These are phyloP conservation scores for Diprion similis DNA, from an alignment of 1,140 invertebrate genomes.

Conservation along the genomic window DNA sequence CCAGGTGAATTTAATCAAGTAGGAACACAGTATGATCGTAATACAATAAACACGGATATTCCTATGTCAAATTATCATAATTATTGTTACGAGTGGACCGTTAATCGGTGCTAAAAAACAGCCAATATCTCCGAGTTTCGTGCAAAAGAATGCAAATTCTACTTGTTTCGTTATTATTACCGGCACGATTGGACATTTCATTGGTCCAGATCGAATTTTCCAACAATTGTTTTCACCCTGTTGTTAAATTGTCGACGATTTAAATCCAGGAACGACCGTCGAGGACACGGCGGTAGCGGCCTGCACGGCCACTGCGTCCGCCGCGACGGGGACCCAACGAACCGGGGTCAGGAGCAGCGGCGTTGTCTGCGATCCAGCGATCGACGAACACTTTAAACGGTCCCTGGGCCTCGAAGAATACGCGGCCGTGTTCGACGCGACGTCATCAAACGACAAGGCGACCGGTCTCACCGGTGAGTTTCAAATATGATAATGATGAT, in stretches of 20 bases:
- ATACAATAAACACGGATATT: too few relatives aligned
- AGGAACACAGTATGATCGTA: neutral
- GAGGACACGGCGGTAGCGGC: constrained; percentile 55
- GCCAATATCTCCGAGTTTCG: too few relatives aligned
- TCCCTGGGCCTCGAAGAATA: constrained; percentile 88
- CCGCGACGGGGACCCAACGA: constrained; percentile 48
- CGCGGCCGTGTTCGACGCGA: constrained; percentile 77
- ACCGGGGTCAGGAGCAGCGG: constrained; percentile 51
- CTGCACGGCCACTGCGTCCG: constrained; percentile 50
- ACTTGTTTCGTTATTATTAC: too few relatives aligned
- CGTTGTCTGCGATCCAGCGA: constrained; percentile 79
- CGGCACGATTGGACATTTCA: too few relatives aligned
- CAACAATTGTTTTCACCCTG: too few relatives aligned
- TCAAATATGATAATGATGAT: too few relatives aligned
- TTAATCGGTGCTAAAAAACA: too few relatives aligned
- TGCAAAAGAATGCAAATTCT: too few relatives aligned
- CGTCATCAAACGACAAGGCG: constrained; percentile 51
- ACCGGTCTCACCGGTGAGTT: constrained; percentile 54
- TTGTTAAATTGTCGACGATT: too few relatives aligned
- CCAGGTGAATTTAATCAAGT: constrained; percentile 38
- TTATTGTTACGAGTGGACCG: too few relatives aligned
- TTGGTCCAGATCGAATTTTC: too few relatives aligned
- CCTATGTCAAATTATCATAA: too few relatives aligned
- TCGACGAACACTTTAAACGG: constrained; percentile 94
- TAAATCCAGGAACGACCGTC: constrained; percentile 48